Evolutionary conservation across 2,113 vertebrate species (phyloP).

Genomic region (Boulengeromyrus knoepffleri): DNA sequence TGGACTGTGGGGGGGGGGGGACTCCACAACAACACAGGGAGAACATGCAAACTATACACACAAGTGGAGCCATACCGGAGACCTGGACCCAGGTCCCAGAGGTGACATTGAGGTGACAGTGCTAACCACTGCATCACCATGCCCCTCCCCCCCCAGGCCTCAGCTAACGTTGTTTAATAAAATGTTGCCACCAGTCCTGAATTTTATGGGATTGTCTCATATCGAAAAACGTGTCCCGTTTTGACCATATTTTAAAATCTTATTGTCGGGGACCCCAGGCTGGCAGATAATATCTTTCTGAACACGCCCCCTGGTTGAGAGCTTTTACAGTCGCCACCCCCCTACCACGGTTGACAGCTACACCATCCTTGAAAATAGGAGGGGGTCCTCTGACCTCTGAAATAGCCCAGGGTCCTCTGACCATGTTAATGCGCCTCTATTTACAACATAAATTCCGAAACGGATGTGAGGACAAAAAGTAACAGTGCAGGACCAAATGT

Average conservation of each 20-base stretch:
- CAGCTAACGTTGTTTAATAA: neutral
- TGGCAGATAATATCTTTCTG: neutral
- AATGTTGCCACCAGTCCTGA: neutral
- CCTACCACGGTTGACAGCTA: neutral
- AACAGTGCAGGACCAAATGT: neutral
- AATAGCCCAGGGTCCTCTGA: neutral
- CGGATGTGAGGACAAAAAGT: neutral
- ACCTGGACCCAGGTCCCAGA: too few species aligned
- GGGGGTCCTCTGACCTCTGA: neutral
- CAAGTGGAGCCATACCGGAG: too few species aligned
- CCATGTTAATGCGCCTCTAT: neutral
- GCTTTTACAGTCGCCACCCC: neutral
- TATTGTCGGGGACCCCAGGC: neutral
- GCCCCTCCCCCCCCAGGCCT: neutral
- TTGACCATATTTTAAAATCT: neutral
- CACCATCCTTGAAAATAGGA: neutral
- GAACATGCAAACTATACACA: too few species aligned
- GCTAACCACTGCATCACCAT: too few species aligned
- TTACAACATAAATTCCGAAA: neutral
- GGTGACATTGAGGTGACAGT: too few species aligned
- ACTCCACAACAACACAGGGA: too few species aligned
- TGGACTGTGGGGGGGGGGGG: too few species aligned
- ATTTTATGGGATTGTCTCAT: neutral
- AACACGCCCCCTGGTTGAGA: neutral
- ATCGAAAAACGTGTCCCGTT: neutral